Conservation (phyloP, 2,113 vertebrate genomes). For the Nothocercus julius region DNA sequence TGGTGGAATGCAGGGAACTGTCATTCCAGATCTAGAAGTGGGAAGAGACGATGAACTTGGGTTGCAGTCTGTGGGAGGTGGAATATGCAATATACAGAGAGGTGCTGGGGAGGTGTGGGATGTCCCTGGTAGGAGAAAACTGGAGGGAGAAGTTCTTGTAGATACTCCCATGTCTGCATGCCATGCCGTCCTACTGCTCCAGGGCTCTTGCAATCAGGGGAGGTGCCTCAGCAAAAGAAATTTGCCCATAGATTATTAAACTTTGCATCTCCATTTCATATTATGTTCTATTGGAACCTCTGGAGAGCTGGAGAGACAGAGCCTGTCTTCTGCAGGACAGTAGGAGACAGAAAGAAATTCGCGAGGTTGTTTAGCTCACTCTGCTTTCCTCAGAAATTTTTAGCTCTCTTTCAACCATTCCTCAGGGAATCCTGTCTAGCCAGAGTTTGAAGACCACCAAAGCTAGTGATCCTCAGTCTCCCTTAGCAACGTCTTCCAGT, state of each 20-base stretch:
- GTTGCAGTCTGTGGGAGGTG: background rate
- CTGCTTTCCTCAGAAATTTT: background rate
- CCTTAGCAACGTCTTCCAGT: background rate
- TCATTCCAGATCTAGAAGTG: fast-evolving
- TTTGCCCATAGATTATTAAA: background rate
- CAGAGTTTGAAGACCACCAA: background rate
- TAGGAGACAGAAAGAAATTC: background rate
- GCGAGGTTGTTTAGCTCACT: background rate
- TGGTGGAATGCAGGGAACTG: background rate
- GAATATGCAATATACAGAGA: background rate
- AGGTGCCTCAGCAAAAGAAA: background rate
- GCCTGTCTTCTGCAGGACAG: background rate
- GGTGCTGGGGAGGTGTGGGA: background rate
- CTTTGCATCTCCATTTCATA: background rate
- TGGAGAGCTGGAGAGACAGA: background rate
- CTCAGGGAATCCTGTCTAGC: background rate
- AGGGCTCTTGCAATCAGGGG: background rate
- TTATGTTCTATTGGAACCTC: background rate
- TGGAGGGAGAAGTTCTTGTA: background rate
- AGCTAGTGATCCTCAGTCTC: background rate
- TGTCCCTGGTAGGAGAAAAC: background rate
- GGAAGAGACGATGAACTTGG: background rate
- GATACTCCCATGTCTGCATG: background rate
- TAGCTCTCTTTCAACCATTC: background rate
- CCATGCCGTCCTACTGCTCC: background rate